Conservation (phyloP, 2,888 invertebrate genomes). For the Pyralis farinalis region DNA sequence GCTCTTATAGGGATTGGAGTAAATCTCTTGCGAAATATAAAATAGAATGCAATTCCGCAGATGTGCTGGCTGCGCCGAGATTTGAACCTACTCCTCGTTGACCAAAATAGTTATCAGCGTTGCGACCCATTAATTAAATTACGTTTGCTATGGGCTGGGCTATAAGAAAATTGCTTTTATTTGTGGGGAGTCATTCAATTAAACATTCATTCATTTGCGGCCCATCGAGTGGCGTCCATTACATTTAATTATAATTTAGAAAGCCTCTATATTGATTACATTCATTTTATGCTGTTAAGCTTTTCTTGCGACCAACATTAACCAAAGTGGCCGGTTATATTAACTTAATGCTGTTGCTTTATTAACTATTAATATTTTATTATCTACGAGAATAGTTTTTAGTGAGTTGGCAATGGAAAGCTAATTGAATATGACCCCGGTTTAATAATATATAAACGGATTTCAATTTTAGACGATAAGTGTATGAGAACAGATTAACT, state of each 20-base stretch:
- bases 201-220: constrained; percentile 65
- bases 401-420: too few species aligned
- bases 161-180: constrained; percentile 70
- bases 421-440: too few species aligned
- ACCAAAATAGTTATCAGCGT: constrained; percentile 59
- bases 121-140: constrained; percentile 68
- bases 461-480: too few species aligned
- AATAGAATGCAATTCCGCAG: constrained; percentile 27
- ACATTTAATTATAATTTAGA: constrained; percentile 68
- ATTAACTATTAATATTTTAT: too few species aligned
- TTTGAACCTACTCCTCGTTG: constrained; percentile 11
- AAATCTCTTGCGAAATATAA: constrained; percentile 9
- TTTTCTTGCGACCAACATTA: constrained; percentile 19
- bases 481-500: too few species aligned
- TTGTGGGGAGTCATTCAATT: constrained; percentile 68
- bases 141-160: constrained; percentile 49
- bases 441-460: too few species aligned
- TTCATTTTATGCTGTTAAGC: constrained; percentile 22
- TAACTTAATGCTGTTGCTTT: too few species aligned
- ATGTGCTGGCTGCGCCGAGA: constrained; percentile 3
- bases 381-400: too few species aligned
- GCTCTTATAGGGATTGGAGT: too few species aligned
- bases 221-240: constrained; percentile 61
- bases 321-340: not conserved
- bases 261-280: constrained; percentile 45